phyloP scores from a whole-genome alignment of 2,797 vertebrate species.

The Manis pentadactyla region DNA sequence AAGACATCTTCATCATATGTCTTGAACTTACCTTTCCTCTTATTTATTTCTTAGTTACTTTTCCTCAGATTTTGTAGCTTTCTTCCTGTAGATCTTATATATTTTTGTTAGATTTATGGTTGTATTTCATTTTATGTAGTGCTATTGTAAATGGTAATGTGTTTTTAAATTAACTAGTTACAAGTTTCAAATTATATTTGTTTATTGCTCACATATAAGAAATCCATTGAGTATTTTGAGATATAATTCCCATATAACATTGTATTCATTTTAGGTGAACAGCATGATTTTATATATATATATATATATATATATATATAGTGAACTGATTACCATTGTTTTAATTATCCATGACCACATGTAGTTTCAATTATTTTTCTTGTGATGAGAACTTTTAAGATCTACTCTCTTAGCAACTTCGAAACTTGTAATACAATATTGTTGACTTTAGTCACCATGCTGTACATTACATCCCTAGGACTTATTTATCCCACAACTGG shows the following conservation, averaged over 20 bases:
- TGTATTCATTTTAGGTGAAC: not conserved
- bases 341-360: not conserved
- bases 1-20: not conserved
- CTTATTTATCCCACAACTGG: not conserved
- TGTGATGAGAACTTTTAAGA: not conserved
- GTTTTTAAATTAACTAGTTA: not conserved
- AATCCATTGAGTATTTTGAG: not conserved
- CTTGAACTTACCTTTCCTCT: not conserved
- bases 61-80: not conserved
- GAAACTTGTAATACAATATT: not conserved
- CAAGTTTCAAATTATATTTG: not conserved
- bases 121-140: not conserved
- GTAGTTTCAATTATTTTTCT: not conserved
- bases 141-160: not conserved
- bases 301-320: too few relatives aligned
- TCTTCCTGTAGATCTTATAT: not conserved
- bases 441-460: not conserved
- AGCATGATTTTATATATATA: not conserved
- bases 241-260: not conserved
- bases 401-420: not conserved
- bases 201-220: not conserved
- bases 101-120: not conserved
- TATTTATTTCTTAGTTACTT: not conserved
- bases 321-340: not conserved
- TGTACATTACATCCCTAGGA: not conserved